A percentile compares a stretch with the other conserved stretches of the same genome.
Conservation (phyloP, 2,888 invertebrate genomes). For the Vandiemenella viatica region DNA sequence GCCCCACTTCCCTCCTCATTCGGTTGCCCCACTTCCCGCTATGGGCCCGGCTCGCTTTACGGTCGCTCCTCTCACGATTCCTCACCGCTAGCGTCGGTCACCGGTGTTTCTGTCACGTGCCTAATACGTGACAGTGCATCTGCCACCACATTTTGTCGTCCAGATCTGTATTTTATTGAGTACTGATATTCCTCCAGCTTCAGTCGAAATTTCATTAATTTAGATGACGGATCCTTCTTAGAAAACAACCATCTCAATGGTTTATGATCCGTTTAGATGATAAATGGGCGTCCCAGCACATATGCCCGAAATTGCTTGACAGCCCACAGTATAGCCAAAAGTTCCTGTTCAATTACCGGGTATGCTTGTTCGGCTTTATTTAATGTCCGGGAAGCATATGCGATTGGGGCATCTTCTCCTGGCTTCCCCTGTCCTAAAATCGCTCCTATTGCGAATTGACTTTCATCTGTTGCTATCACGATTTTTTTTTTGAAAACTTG, state of each 20-base stretch:
- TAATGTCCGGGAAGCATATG: constrained; percentile 12
- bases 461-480: neutral
- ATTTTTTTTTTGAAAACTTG: neutral
- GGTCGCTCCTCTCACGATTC: no score
- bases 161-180: neutral
- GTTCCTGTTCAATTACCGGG: constrained; percentile 1
- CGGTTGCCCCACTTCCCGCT: no score
- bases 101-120: neutral
- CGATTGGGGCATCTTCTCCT: no score
- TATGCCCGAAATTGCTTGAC: constrained; percentile 2
- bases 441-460: neutral
- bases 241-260: constrained; percentile 1
- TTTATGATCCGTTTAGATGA: constrained; percentile 2
- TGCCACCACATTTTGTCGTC: constrained; percentile 2
- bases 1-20: no score
- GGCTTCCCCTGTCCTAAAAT: neutral
- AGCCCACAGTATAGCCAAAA: neutral
- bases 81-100: no score
- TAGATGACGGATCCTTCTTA: neutral
- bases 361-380: constrained; percentile 12
- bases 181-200: neutral
- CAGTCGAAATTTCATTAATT: neutral
- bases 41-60: no score
- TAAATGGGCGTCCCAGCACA: neutral
- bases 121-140: neutral